phyloP scores from a whole-genome alignment of 2,888 invertebrate species.

The Caenorhabditis sinica region DNA sequence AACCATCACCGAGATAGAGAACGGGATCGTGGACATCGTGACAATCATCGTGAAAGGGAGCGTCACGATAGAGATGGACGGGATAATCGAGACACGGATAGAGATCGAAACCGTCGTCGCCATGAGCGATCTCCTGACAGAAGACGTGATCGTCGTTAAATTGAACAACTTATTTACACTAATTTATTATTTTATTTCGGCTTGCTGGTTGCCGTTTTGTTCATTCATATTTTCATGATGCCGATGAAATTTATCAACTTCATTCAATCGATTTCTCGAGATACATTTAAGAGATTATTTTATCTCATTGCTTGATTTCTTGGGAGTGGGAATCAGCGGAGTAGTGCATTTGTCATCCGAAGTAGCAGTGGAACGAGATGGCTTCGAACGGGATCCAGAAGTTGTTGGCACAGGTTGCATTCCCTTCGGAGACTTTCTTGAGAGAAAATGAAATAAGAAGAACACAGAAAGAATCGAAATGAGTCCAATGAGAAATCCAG shows the following conservation, averaged over 20 bases:
- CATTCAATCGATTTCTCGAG: neutral
- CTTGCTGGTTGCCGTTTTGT: neutral
- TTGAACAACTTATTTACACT: neutral
- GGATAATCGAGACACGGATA: constrained; percentile 4
- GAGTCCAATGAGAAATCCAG: neutral
- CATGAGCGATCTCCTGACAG: constrained; percentile 35
- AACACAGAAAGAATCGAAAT: neutral
- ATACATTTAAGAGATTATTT: too few relatives aligned
- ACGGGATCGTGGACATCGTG: constrained; percentile 7
- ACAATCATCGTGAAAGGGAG: constrained; percentile 24
- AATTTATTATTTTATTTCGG: neutral
- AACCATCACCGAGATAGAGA: constrained; percentile 14
- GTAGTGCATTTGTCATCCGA: neutral
- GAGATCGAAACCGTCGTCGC: constrained; percentile 25
- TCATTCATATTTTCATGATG: neutral
- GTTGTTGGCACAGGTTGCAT: neutral
- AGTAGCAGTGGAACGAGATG: neutral
- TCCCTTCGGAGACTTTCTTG: neutral
- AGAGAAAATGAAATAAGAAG: constrained; percentile 4
- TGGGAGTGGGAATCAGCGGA: neutral
- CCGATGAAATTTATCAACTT: neutral
- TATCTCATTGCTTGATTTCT: too few relatives aligned
- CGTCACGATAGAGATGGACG: constrained; percentile 27
- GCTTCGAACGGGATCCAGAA: constrained; percentile 2
- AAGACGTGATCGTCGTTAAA: constrained; percentile 28